Conservation (phyloP, 1,140 invertebrate genomes). For the Euura saliciscinereae region DNA sequence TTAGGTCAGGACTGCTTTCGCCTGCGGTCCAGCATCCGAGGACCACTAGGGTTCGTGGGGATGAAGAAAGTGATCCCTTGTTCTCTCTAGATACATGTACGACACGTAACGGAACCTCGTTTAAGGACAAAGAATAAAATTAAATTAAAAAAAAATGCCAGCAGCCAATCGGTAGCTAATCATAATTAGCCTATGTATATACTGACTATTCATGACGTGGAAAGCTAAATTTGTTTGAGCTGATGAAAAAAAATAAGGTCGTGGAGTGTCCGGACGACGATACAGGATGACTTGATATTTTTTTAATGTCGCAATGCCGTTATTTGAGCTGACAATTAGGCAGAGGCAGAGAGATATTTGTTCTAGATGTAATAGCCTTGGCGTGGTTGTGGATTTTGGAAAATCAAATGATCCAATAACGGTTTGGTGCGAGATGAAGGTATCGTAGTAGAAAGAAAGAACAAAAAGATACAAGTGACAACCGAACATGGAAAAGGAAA, state of each 20-base stretch:
- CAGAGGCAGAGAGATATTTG: background rate
- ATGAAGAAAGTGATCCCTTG: background rate
- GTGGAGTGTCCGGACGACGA: background rate
- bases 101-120: background rate
- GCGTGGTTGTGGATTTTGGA: background rate
- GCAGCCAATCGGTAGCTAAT: background rate
- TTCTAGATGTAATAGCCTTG: background rate
- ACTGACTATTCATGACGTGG: too few relatives aligned
- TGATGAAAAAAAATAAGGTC: background rate
- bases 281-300: background rate
- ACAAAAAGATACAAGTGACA: background rate
- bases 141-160: background rate
- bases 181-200: too few relatives aligned
- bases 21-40: constrained; percentile 5
- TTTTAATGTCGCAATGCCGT: background rate
- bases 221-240: background rate
- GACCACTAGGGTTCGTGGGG: background rate
- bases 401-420: too few relatives aligned
- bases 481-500: background rate
- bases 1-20: background rate
- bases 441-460: background rate
- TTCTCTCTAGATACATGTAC: too few relatives aligned
- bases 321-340: background rate
- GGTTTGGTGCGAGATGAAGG: background rate
- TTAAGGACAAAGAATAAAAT: background rate